These are phyloP conservation scores for Ommatoiulus sabulosus DNA, from an alignment of 2,888 invertebrate species.

Conservation along the genomic window DNA sequence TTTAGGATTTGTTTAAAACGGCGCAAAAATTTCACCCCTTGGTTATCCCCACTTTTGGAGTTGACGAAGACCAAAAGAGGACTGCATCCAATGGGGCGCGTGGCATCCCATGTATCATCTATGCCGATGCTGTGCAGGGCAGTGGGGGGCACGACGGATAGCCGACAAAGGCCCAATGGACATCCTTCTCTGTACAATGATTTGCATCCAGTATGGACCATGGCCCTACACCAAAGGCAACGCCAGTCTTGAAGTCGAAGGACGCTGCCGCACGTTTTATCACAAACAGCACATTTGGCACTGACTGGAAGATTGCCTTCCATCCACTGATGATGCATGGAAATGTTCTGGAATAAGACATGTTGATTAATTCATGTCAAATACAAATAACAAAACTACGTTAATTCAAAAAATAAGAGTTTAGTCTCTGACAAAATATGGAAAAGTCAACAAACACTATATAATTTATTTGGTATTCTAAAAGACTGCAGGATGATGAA, in stretches of 20 bases:
- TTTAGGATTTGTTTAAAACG: slow-evolving; percentile 95
- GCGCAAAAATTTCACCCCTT: slow-evolving; percentile 94
- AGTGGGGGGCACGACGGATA: slow-evolving; percentile 95
- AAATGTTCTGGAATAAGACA: slow-evolving; percentile 76
- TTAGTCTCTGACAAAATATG: no score
- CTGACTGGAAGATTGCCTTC: slow-evolving; percentile 97
- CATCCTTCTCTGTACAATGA: slow-evolving; percentile 83
- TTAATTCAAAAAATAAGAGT: no score
- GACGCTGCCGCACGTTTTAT: slow-evolving; percentile 96
- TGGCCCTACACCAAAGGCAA: slow-evolving; percentile 94
- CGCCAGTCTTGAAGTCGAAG: slow-evolving; percentile 95
- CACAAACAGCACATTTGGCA: slow-evolving; percentile 91
- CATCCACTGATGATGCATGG: slow-evolving; percentile 99
- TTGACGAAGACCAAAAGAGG: slow-evolving; percentile 97
- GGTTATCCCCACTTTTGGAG: slow-evolving; percentile 98
- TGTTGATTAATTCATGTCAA: background rate
- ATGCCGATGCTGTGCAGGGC: slow-evolving; percentile 87
- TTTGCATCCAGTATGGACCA: slow-evolving; percentile 89
- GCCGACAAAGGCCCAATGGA: slow-evolving; percentile 86
- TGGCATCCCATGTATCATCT: slow-evolving; percentile 93
- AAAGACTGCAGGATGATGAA: no score
- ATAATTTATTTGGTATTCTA: no score
- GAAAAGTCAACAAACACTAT: no score
- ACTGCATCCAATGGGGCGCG: slow-evolving; percentile 75
- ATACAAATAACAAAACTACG: no score